These are phyloP conservation scores for Bactericera cockerelli DNA, from an alignment of 1,140 invertebrate species.

Conservation along the genomic window DNA sequence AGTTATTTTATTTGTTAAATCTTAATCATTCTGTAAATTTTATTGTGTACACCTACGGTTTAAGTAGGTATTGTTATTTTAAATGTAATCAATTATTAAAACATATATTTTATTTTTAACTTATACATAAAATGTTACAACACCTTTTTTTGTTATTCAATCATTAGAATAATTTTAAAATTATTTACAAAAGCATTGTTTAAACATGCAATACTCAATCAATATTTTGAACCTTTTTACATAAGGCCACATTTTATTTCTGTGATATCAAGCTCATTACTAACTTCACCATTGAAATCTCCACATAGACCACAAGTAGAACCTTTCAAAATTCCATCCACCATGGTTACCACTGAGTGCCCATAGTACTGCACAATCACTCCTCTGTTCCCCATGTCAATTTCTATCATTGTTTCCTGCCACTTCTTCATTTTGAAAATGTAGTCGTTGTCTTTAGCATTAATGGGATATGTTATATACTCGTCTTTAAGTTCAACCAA, in stretches of 20 bases:
- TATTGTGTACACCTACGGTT: too few species aligned
- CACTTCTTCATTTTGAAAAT: constrained; percentile 9
- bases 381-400: constrained; percentile 20
- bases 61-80: too few species aligned
- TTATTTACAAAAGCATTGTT: too few species aligned
- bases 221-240: too few species aligned
- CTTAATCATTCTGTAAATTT: too few species aligned
- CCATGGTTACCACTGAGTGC: constrained; percentile 22
- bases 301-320: constrained; percentile 25
- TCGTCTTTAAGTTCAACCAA: background rate
- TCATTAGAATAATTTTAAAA: too few species aligned
- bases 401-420: constrained; percentile 19
- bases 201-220: too few species aligned
- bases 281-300: constrained; percentile 25
- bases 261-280: constrained; percentile 19
- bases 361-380: constrained; percentile 24
- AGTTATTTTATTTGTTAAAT: too few species aligned
- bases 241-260: constrained; percentile 11
- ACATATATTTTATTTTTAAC: too few species aligned
- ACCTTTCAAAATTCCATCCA: constrained; percentile 22
- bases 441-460: background rate
- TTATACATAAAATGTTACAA: too few species aligned
- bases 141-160: too few species aligned
- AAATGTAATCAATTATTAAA: too few species aligned
- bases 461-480: background rate